Base-by-base conservation (phyloP, 2,888 invertebrate species). In the Boloria euphrosyne region DNA sequence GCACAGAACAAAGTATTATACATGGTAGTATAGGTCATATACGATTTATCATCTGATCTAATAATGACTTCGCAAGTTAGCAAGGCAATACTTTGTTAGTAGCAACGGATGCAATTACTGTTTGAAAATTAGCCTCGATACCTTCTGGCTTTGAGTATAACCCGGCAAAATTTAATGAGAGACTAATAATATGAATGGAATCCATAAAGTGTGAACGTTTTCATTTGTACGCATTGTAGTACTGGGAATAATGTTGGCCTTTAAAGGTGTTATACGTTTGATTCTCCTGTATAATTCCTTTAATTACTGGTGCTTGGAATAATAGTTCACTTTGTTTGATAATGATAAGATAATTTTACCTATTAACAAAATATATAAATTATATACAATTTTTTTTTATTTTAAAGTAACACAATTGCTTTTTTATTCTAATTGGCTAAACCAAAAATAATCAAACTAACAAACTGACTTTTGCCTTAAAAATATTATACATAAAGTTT, bases 101-200 rank as follows among this genome's bases (percentile, higher is more conserved):
- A 70, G 65, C 71, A 71, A 66, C 72, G 75, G 76, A 75, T 73
- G 73, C 68, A 75, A 76, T 76, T 73, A 76, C 66, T 68, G 71
- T 52, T 68, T 65, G 67, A 68, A 72, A 74, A 75, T 74, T 74
- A 73, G 71, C 62, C 68, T 66, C 51, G 59, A 61, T 64, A 68
- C 65, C 71, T 67, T 49, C 47, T 49, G 16, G 59, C 31, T 59
- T 49, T 38, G 22, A 4, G 22, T 57, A 46, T 31, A 59, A 49
- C 38, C 47, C 49, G 13, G 14, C 31, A 6, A 59, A 59, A 7
- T 47, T 17, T 38, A 57, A 57, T 57, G 22, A 22, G 22, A n/a
- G 22, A n/a, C 14, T 46, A 44, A 22, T 46, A 46, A 57, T 57
- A 22, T 22, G 22, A 46, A 57, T 16, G 57, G n/a, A 22, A 22